Evolutionary conservation across 2,888 invertebrate species (phyloP).

Genomic region (Thereva unica): DNA sequence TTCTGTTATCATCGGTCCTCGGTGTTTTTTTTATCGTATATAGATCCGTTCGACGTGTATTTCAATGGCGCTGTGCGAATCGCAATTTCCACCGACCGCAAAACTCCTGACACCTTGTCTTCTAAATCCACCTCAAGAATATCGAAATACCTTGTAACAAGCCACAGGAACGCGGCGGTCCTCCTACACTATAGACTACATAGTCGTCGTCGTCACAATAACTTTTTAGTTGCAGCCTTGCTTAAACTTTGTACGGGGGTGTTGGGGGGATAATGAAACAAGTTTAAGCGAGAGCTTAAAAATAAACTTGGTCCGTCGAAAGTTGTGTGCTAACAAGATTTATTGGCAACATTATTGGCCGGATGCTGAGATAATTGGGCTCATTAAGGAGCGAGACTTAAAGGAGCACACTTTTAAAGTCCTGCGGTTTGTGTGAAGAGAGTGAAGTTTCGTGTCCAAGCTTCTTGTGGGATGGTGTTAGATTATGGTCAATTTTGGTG

Average conservation of each 20-base stretch:
- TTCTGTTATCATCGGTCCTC: conserved; percentile 20
- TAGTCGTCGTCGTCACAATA: not conserved
- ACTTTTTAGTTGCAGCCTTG: conserved; percentile 24
- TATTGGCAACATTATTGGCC: conserved; percentile 35
- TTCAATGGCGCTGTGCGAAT: too few relatives aligned
- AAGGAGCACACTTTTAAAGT: not conserved
- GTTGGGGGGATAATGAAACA: conserved; percentile 29
- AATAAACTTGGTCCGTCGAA: conserved; percentile 34
- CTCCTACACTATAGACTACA: too few relatives aligned
- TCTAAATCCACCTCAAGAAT: conserved; percentile 1
- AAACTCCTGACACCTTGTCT: conserved; percentile 4
- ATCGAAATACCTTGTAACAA: conserved; percentile 5
- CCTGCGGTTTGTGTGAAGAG: too few relatives aligned
- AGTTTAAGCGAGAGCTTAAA: conserved; percentile 19
- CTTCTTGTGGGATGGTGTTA: too few relatives aligned
- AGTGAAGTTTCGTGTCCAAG: too few relatives aligned
- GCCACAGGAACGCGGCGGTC: not conserved
- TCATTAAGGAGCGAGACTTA: conserved; percentile 24
- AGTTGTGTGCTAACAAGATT: conserved; percentile 35
- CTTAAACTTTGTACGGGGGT: conserved; percentile 24
- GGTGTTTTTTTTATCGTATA: not conserved
- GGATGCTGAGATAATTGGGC: conserved; percentile 33
- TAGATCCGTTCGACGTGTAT: conserved; percentile 19
- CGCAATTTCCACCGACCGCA: too few relatives aligned
- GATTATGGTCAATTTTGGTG: too few relatives aligned